A percentile compares a stretch with the other conserved stretches of the same genome.
phyloP scores from a whole-genome alignment of 2,888 invertebrate genomes.

The Acanthopleura granulata region DNA sequence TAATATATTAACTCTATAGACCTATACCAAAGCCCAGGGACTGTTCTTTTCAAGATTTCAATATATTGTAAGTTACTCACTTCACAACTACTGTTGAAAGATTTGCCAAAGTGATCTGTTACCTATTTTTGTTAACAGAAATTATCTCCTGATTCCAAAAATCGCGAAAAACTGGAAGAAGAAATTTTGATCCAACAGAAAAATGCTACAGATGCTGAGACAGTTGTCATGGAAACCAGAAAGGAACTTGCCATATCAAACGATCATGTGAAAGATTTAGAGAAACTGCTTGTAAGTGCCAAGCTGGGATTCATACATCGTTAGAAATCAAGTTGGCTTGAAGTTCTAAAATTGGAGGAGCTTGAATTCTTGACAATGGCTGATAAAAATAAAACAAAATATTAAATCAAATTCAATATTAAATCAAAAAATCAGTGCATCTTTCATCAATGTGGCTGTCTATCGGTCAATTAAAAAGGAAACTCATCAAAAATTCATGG shows the following conservation, averaged over 20 bases:
- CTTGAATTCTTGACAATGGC: neutral
- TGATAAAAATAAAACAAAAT: no score
- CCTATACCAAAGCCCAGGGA: no score
- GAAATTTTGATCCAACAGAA: slow-evolving; percentile 3
- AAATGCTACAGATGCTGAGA: slow-evolving; percentile 17
- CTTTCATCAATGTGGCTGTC: no score
- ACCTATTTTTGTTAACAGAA: neutral
- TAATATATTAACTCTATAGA: no score
- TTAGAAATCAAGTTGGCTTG: neutral
- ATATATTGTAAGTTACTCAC: no score
- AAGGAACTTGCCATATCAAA: neutral
- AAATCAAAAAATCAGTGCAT: no score
- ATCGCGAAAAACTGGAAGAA: neutral
- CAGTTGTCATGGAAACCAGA: slow-evolving; percentile 4
- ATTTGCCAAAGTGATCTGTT: neutral
- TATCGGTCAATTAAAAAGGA: no score
- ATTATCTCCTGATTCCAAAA: neutral
- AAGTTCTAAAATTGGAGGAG: neutral
- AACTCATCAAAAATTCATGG: no score
- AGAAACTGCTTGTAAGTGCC: neutral
- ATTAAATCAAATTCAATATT: no score
- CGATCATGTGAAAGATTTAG: neutral
- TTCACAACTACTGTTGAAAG: no score
- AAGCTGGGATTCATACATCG: neutral
- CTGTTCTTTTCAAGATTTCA: no score